Percentiles rank a stretch among this genome's conserved stretches.
Evolutionary conservation across 1,140 invertebrate species (phyloP).

Genomic region (Macrobrachium nipponense): DNA sequence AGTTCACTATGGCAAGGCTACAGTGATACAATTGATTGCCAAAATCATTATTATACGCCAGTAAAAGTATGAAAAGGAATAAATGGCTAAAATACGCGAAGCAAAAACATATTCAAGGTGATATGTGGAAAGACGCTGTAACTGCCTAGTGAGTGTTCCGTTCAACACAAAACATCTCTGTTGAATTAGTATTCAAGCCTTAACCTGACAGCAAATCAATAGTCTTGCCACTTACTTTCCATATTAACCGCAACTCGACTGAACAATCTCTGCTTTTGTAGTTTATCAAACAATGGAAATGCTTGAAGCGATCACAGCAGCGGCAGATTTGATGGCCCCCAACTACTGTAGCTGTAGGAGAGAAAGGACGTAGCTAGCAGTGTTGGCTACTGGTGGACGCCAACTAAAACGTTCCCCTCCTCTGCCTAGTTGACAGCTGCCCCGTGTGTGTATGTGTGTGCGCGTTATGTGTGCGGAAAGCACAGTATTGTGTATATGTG

Average conservation of each 20-base stretch:
- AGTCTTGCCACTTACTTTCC: background rate
- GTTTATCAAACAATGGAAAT: no score
- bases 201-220: background rate
- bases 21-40: background rate
- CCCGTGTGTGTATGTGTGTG: background rate
- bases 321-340: no score
- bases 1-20: background rate
- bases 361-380: no score
- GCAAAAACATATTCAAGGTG: background rate
- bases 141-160: background rate
- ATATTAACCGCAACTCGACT: background rate
- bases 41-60: no score
- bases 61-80: no score
- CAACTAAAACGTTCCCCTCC: background rate
- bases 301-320: no score
- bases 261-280: no score
- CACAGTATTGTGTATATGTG: background rate
- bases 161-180: conserved; percentile 16
- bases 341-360: no score
- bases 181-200: conserved; percentile 4
- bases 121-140: background rate
- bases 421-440: conserved; percentile 6
- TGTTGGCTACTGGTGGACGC: conserved; percentile 7
- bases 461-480: background rate
- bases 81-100: no score